These are phyloP conservation scores for Agapostemon virescens DNA, from an alignment of 2,888 invertebrate species.

Conservation along the genomic window DNA sequence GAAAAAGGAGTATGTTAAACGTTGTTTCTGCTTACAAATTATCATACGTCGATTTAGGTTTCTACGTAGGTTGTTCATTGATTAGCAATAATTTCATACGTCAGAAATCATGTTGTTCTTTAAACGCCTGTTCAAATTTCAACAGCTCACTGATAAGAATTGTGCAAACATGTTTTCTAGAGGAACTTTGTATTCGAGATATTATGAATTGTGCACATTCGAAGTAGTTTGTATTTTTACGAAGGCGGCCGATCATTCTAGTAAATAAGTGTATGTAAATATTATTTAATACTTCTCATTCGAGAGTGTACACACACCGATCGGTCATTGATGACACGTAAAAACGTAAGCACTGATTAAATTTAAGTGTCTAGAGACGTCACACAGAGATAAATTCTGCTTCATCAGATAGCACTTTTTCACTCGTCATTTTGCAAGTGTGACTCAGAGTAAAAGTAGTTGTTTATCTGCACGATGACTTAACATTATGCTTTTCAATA, in stretches of 20 bases:
- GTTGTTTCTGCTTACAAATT: not conserved
- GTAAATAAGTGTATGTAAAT: not conserved
- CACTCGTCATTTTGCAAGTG: not conserved
- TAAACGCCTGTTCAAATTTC: not conserved
- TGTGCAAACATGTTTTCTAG: constrained; percentile 1
- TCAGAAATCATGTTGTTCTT: not conserved
- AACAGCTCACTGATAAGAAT: not conserved
- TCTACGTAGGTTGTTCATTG: not conserved
- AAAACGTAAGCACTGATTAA: not conserved
- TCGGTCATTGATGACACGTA: not conserved
- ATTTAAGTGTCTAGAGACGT: not conserved
- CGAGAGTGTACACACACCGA: not conserved
- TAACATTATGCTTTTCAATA: not conserved
- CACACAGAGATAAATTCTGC: not conserved
- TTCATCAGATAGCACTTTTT: not conserved
- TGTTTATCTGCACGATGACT: not conserved
- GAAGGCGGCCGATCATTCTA: not conserved
- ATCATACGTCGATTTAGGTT: not conserved
- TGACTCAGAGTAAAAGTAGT: not conserved
- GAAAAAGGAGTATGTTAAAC: not conserved
- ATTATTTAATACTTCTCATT: not conserved
- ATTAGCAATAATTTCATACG: not conserved
- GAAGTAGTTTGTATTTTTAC: not conserved
- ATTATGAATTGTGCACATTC: not conserved
- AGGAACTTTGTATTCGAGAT: not conserved